Percentiles rank a stretch among this genome's conserved stretches.
These are phyloP conservation scores for Nephrocerus scutellatus DNA, from an alignment of 2,888 invertebrate species.

Conservation along the genomic window DNA sequence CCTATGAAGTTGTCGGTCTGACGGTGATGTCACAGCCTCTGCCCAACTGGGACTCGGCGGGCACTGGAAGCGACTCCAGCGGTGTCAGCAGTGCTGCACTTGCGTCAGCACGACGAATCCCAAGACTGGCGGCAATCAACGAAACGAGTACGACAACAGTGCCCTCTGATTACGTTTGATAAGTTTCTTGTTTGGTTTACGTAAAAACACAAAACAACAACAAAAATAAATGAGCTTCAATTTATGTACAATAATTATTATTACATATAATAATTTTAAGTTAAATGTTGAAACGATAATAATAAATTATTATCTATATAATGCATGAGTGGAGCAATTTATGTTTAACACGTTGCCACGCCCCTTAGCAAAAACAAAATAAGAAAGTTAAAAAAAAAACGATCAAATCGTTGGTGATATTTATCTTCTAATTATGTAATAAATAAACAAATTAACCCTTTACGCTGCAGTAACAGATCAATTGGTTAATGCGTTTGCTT, in stretches of 20 bases:
- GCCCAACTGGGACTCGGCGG: slow-evolving; percentile 44
- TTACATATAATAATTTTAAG: slow-evolving; percentile 1
- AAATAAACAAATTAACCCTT: slow-evolving; percentile 24
- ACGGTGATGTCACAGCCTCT: slow-evolving; percentile 50
- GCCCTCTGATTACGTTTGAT: slow-evolving; percentile 56
- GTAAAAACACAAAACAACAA: slow-evolving; percentile 1
- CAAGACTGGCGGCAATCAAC: slow-evolving; percentile 53
- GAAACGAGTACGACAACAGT: slow-evolving; percentile 52
- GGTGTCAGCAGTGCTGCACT: slow-evolving; percentile 28
- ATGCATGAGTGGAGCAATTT: slow-evolving; percentile 16
- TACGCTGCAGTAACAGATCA: too few species aligned
- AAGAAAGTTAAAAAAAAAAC: slow-evolving; percentile 31
- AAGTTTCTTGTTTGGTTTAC: slow-evolving; percentile 14
- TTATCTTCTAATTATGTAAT: slow-evolving; percentile 42
- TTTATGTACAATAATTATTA: background rate
- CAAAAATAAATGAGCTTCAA: background rate
- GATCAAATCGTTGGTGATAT: slow-evolving; percentile 48
- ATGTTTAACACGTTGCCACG: slow-evolving; percentile 13
- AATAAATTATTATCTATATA: slow-evolving; percentile 18
- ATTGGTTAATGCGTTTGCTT: too few species aligned
- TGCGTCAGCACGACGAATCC: slow-evolving; percentile 43
- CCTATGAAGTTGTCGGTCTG: slow-evolving; percentile 57
- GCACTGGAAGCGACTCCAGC: slow-evolving; percentile 27
- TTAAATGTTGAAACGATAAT: slow-evolving; percentile 19
- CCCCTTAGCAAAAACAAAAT: slow-evolving; percentile 14